Conservation (phyloP, 2,797 vertebrate species). For the Microctenopoma lineatum region DNA sequence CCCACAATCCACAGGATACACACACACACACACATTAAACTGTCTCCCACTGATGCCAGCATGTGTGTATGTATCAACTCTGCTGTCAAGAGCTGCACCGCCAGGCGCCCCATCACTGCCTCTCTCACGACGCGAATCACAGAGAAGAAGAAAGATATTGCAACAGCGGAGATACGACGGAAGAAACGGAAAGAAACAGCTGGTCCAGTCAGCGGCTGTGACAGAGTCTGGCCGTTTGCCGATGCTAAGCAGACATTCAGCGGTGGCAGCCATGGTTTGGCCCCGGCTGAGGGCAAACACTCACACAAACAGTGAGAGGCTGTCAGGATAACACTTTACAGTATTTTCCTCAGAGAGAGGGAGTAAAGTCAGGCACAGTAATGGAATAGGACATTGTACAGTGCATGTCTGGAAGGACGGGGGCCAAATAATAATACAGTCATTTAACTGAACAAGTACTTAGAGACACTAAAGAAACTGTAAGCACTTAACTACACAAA, state of each 20-base stretch:
- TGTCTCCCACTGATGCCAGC: slow-evolving; percentile 31
- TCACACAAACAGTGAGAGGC: slow-evolving; percentile 18
- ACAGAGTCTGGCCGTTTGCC: slow-evolving; percentile 59
- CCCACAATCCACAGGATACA: slow-evolving; percentile 42
- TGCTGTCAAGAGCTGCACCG: slow-evolving; percentile 51
- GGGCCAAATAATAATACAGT: background rate
- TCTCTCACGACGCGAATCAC: slow-evolving; percentile 46
- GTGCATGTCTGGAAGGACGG: slow-evolving; percentile 15
- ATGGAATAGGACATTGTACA: slow-evolving; percentile 3
- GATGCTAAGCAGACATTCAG: slow-evolving; percentile 51
- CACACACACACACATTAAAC: slow-evolving; percentile 21
- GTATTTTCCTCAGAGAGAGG: slow-evolving; percentile 11
- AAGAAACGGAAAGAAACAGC: slow-evolving; percentile 69
- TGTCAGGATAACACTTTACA: slow-evolving; percentile 37
- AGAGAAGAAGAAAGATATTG: slow-evolving; percentile 53
- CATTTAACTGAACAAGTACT: slow-evolving; percentile 3
- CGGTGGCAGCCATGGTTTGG: slow-evolving; percentile 57
- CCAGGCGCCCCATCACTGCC: slow-evolving; percentile 43
- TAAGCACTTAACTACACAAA: too few relatives aligned
- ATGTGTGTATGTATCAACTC: slow-evolving; percentile 48
- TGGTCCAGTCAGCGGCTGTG: slow-evolving; percentile 64
- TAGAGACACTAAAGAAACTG: background rate
- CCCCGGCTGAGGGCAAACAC: slow-evolving; percentile 45
- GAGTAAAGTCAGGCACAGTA: background rate
- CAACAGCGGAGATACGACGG: slow-evolving; percentile 56